These are phyloP conservation scores for Zeugodacus cucurbitae DNA, from an alignment of 1,140 invertebrate species.

Conservation along the genomic window DNA sequence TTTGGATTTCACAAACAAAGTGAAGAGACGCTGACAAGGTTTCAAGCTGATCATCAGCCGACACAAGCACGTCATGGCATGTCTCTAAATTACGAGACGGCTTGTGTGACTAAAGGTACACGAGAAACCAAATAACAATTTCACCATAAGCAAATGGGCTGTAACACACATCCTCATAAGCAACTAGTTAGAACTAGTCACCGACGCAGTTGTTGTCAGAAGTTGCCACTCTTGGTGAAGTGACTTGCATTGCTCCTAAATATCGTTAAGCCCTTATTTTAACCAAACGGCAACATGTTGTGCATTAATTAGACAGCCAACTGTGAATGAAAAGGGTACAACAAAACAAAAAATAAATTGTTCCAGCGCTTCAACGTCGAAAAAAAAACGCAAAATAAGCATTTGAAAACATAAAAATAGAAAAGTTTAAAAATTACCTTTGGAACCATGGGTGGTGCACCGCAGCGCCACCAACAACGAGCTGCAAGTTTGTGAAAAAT, in stretches of 20 bases:
- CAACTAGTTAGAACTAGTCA: too few relatives aligned
- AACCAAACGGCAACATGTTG: constrained; percentile 12
- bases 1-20: background rate
- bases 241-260: background rate
- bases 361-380: background rate
- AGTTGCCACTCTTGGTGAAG: background rate
- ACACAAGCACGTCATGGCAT: background rate
- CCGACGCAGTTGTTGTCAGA: too few relatives aligned
- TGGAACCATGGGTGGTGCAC: background rate
- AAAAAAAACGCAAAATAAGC: background rate
- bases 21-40: constrained; percentile 27
- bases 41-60: background rate
- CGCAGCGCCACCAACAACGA: background rate
- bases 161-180: background rate
- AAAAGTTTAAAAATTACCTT: background rate
- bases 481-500: constrained; percentile 14
- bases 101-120: background rate
- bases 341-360: background rate
- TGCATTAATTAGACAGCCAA: constrained; percentile 35
- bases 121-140: too few relatives aligned
- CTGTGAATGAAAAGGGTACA: background rate
- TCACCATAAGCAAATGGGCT: background rate
- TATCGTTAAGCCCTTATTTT: constrained; percentile 9
- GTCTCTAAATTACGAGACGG: constrained; percentile 14
- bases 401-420: background rate